phyloP scores from a whole-genome alignment of 2,888 invertebrate species.

The Coelopa pilipes region DNA sequence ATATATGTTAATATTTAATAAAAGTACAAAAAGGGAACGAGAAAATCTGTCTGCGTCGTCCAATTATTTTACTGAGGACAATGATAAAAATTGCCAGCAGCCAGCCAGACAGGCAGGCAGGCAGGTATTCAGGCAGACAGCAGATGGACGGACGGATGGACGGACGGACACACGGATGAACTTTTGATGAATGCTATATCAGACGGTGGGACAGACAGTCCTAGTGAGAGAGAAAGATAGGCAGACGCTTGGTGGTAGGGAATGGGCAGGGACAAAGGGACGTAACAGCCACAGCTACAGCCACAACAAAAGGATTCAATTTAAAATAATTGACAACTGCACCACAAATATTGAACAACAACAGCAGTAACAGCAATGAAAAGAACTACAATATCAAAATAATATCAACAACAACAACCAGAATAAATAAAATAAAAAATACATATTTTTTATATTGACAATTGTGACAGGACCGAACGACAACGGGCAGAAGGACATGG shows the following conservation, averaged over 20 bases:
- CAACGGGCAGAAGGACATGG: background rate
- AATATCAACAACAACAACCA: background rate
- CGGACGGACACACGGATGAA: conserved; percentile 14
- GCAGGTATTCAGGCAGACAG: too few relatives aligned
- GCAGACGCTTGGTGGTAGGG: background rate
- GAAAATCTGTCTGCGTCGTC: conserved; percentile 22
- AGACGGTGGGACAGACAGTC: background rate
- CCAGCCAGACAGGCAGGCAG: background rate
- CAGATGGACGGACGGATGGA: background rate
- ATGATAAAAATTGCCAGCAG: conserved; percentile 25
- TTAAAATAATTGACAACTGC: conserved; percentile 35
- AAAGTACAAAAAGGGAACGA: background rate
- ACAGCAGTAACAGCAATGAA: background rate
- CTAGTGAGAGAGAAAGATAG: background rate
- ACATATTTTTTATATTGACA: conserved; percentile 30
- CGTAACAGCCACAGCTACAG: background rate
- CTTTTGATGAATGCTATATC: conserved; percentile 23
- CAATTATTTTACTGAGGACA: conserved; percentile 30
- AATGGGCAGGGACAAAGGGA: background rate
- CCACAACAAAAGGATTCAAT: conserved; percentile 37
- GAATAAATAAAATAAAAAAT: conserved; percentile 24
- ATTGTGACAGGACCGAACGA: conserved; percentile 22
- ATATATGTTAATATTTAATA: conserved; percentile 24
- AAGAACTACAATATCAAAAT: background rate
- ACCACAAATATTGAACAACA: conserved; percentile 21